phyloP scores from a whole-genome alignment of 2,797 vertebrate species.

The Chelonia mydas region DNA sequence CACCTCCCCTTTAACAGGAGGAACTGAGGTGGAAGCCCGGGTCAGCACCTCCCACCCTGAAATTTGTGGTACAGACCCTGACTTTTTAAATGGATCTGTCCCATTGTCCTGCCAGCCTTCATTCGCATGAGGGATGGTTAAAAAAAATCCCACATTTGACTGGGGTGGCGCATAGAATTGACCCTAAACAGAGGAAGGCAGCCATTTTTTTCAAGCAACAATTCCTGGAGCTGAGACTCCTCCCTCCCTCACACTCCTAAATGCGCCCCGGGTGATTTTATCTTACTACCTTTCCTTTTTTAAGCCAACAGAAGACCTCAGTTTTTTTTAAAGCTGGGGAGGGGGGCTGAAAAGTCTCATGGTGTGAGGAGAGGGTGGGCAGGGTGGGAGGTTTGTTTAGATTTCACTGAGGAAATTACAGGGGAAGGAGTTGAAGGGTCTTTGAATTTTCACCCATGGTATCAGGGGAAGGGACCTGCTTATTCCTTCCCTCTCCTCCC shows the following conservation, averaged over 20 bases:
- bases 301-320: conserved; percentile 81
- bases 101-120: conserved; percentile 44
- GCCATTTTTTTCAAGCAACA: conserved; percentile 68
- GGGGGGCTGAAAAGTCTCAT: conserved; percentile 58
- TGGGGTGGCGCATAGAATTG: conserved; percentile 52
- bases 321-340: conserved; percentile 76
- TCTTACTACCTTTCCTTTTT: conserved; percentile 76
- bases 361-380: conserved; percentile 50
- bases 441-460: conserved; percentile 52
- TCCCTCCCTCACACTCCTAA: conserved; percentile 56
- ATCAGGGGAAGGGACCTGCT: conserved; percentile 40
- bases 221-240: conserved; percentile 71
- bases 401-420: conserved; percentile 66
- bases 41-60: conserved; percentile 34
- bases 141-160: conserved; percentile 56
- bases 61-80: conserved; percentile 50
- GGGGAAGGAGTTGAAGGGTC: conserved; percentile 71
- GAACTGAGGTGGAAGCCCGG: conserved; percentile 54
- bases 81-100: conserved; percentile 53
- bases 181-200: conserved; percentile 68
- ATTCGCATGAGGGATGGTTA: conserved; percentile 32
- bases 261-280: conserved; percentile 69
- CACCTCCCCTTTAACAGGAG: conserved; percentile 53
- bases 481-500: conserved; percentile 76
- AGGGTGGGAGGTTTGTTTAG: conserved; percentile 61